Conservation (phyloP, 2,888 invertebrate genomes). For the Panzeria rudis region DNA sequence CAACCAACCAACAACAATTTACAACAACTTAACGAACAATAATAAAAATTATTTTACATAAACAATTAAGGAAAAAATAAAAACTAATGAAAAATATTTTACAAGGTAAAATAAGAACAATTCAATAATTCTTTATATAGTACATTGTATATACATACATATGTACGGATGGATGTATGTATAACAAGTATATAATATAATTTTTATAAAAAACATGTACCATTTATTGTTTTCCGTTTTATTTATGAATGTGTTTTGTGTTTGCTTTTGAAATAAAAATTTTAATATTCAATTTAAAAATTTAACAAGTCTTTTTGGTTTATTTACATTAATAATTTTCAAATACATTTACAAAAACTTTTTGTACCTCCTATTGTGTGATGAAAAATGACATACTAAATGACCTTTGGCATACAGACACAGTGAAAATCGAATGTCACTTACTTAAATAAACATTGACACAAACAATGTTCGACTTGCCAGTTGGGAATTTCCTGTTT, state of each 20-base stretch:
- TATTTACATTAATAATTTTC: background rate
- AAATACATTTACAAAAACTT: constrained; percentile 8
- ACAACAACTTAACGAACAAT: constrained; percentile 31
- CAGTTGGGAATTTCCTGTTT: constrained; percentile 7
- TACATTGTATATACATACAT: background rate
- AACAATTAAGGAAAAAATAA: background rate
- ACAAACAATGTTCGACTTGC: background rate
- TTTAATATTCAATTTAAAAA: constrained; percentile 32
- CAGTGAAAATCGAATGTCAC: constrained; percentile 6
- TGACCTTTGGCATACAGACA: constrained; percentile 48
- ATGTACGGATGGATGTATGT: background rate
- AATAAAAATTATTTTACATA: constrained; percentile 34
- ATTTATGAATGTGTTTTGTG: background rate
- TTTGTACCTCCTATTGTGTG: background rate
- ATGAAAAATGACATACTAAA: constrained; percentile 16
- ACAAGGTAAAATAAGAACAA: constrained; percentile 53
- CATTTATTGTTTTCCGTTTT: background rate
- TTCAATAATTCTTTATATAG: constrained; percentile 33
- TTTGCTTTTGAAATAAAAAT: background rate
- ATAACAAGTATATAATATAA: background rate
- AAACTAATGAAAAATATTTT: constrained; percentile 35
- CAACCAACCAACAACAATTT: constrained; percentile 36
- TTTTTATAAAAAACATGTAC: background rate
- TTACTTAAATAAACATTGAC: background rate
- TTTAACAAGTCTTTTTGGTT: constrained; percentile 9